Percentiles rank a stretch among this genome's conserved stretches.
phyloP scores from a whole-genome alignment of 2,113 vertebrate genomes.

The Hydropotes inermis region DNA sequence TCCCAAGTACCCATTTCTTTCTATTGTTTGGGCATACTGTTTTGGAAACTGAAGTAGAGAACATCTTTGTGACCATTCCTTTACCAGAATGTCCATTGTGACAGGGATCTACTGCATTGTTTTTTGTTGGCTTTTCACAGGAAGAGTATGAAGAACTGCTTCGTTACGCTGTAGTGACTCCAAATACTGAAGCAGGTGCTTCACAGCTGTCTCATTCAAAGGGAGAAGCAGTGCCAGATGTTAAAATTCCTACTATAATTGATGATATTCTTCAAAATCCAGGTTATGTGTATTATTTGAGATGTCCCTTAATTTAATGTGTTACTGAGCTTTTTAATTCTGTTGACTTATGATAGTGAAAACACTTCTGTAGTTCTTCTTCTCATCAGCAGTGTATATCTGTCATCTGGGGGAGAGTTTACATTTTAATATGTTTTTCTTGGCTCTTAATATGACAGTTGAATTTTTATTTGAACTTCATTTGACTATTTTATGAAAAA shows the following conservation, averaged over 20 bases:
- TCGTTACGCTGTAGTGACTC: slow-evolving; percentile 86
- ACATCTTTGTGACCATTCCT: neutral
- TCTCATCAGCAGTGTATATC: neutral
- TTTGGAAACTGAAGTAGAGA: neutral
- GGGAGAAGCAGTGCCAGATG: slow-evolving; percentile 67
- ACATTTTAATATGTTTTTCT: neutral
- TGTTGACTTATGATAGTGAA: neutral
- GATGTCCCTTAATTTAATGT: neutral
- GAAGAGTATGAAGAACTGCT: slow-evolving; percentile 95
- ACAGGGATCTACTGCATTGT: neutral
- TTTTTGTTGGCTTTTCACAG: slow-evolving; percentile 77
- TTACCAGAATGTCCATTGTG: neutral
- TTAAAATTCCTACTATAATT: slow-evolving; percentile 57
- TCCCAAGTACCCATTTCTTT: neutral
- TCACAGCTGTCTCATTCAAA: slow-evolving; percentile 67
- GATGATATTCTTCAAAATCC: slow-evolving; percentile 71
- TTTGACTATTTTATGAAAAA: slow-evolving; percentile 25
- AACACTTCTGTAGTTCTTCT: neutral
- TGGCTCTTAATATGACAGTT: neutral
- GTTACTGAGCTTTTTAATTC: neutral
- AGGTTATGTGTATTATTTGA: slow-evolving; percentile 74
- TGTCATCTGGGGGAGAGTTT: neutral
- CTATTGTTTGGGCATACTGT: neutral
- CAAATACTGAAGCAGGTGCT: slow-evolving; percentile 80
- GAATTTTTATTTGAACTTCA: slow-evolving; percentile 17